A percentile compares a stretch with the other conserved stretches of the same genome.
Conservation (phyloP, 2,888 invertebrate species). For the Sepiola atlantica region DNA sequence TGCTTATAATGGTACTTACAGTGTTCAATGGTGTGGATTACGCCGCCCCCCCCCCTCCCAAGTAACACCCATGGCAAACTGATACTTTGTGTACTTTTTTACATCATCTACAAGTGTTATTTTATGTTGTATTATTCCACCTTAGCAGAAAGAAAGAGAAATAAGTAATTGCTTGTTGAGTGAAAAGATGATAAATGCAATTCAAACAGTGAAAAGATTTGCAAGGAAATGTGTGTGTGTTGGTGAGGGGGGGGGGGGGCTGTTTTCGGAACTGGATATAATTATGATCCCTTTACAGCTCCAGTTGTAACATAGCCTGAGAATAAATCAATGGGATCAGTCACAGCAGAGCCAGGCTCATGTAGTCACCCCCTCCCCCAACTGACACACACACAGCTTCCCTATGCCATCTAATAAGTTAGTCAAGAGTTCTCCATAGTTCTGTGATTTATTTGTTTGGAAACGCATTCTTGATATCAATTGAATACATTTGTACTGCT, state of each 20-base stretch:
- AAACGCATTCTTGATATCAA: not conserved
- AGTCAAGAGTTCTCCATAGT: not conserved
- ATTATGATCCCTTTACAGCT: not conserved
- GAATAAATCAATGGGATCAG: not conserved
- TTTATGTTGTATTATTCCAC: not conserved
- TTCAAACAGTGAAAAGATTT: not conserved
- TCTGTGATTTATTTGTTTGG: not conserved
- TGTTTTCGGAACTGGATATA: slow-evolving; percentile 20
- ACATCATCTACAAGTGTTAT: not conserved
- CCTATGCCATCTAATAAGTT: not conserved
- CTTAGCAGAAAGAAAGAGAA: not conserved
- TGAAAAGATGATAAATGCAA: not conserved
- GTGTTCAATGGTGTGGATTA: too few relatives aligned
- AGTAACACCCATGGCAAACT: too few relatives aligned
- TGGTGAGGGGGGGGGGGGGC: not conserved
- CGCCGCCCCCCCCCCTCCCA: too few relatives aligned
- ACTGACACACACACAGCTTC: not conserved
- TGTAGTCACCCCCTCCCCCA: not conserved
- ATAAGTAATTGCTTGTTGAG: not conserved
- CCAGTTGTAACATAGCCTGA: slow-evolving; percentile 32
- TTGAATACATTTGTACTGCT: not conserved
- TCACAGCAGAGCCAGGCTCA: slow-evolving; percentile 5
- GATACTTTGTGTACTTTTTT: too few relatives aligned
- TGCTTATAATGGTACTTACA: too few relatives aligned
- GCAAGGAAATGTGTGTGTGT: too few relatives aligned